Percentiles rank a stretch among this genome's conserved stretches.
Conservation (phyloP, 1,140 invertebrate species). For the Bombus pascuorum region DNA sequence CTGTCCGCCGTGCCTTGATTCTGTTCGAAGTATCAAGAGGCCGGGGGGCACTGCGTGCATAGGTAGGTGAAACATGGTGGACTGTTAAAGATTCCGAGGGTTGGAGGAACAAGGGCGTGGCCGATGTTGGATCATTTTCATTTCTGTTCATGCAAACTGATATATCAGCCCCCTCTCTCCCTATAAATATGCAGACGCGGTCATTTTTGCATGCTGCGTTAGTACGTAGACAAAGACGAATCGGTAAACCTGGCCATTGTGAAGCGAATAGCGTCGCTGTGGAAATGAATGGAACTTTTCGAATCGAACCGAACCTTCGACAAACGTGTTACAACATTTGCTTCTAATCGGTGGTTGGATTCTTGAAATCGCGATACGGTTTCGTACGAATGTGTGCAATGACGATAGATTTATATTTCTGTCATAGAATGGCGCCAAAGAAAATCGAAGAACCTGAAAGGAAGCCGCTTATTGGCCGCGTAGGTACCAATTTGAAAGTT, state of each 20-base stretch:
- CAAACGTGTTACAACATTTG: neutral
- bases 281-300: neutral
- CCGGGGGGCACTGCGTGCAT: slow-evolving; percentile 43
- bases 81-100: slow-evolving; percentile 46
- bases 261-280: neutral
- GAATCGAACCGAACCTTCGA: neutral
- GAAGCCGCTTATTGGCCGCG: slow-evolving; percentile 96
- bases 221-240: neutral
- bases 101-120: slow-evolving; percentile 40
- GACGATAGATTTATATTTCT: neutral
- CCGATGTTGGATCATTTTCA: slow-evolving; percentile 70
- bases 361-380: neutral
- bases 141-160: slow-evolving; percentile 67
- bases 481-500: slow-evolving; percentile 98
- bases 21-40: slow-evolving; percentile 12
- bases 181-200: neutral
- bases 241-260: neutral
- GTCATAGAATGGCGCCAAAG: slow-evolving; percentile 93
- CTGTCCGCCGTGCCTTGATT: neutral
- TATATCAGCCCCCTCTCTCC: neutral
- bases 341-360: neutral
- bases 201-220: slow-evolving; percentile 13
- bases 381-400: no score
- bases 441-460: slow-evolving; percentile 95
- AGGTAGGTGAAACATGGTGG: slow-evolving; percentile 40